Evolutionary conservation across 2,888 invertebrate species (phyloP).

Genomic region (Prenolepis imparis): DNA sequence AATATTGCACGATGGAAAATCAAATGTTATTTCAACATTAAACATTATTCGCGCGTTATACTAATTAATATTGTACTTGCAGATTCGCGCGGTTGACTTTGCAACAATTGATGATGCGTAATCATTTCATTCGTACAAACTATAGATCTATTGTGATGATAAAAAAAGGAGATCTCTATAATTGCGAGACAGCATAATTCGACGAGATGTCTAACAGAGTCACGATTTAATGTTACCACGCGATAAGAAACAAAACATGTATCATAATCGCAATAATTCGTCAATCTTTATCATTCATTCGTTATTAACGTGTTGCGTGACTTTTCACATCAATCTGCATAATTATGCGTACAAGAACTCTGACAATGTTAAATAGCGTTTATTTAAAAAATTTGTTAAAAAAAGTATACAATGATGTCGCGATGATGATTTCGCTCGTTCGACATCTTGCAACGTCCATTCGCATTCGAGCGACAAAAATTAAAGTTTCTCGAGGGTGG

Average conservation of each 20-base stretch:
- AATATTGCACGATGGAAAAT: slow-evolving; percentile 30
- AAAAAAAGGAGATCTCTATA: not conserved
- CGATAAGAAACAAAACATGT: not conserved
- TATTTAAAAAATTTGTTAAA: slow-evolving; percentile 24
- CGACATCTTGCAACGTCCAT: not conserved
- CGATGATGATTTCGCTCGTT: slow-evolving; percentile 1
- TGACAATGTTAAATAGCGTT: not conserved
- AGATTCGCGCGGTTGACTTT: not conserved
- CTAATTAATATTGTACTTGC: slow-evolving; percentile 13
- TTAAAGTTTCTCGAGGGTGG: slow-evolving; percentile 13
- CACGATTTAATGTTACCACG: not conserved
- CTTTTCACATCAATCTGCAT: slow-evolving; percentile 19
- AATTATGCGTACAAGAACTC: not conserved
- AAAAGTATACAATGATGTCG: not conserved
- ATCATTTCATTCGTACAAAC: not conserved
- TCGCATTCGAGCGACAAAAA: slow-evolving; percentile 19
- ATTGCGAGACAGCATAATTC: not conserved
- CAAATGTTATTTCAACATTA: slow-evolving; percentile 18
- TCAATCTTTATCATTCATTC: not conserved
- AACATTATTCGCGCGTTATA: not conserved
- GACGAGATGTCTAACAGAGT: not conserved
- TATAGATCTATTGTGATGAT: not conserved
- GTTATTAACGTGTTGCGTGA: slow-evolving; percentile 10
- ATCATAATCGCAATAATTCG: not conserved
- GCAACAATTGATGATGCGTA: slow-evolving; percentile 9